Evolutionary conservation across 64 coral and sea anemone genomes (phyloP), one percentile per base, ranked within the genome.

Genomic region (Trachythela sp.): DNA sequence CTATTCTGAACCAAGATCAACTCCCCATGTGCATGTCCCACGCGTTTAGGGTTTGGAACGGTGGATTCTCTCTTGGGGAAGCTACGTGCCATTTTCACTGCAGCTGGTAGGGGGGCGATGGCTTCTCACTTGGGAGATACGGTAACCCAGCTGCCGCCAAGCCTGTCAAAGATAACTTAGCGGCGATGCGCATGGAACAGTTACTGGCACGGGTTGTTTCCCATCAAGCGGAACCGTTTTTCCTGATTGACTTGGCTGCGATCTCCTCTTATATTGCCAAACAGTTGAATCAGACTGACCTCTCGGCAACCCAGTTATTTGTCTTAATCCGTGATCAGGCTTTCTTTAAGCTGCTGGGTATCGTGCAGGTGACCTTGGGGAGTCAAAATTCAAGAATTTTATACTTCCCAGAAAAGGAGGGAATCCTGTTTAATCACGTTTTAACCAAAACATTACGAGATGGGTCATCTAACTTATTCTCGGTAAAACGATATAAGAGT

Each of bases 391-490:
- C 67, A 3, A 84, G 87, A 20, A 87, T 92, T 56, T 68, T 68
- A 68, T 68, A 68, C 18, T 5, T 87, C 39, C 71, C 90, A 1
- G 39, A 87, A 77, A 87, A 92, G 4, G 80, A 64, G 13, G 85
- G 91, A 29, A 33, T 92, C 56, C 24, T 88, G 9, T 68, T 84
- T 67, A 92, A 84, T 54, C 91, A 92, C 56, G 36, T 84, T 58
- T 83, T 85, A 67, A 92, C 91, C 13, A 92, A 92, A 84, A 54
- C 85, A 27, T 68, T 92, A 39, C 76, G 91, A 29, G 52, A 85
- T 32, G 86, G 91, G 30, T 41, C 86, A 18, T 35, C 91, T 1
- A 88, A 92, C 42, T 68, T 92, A 17, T 88, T 92, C 56, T 67
- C 91, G 15, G 54, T 92, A 27, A 92, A 87, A 84, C 17, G 86